Percentiles rank a stretch among this genome's conserved stretches.
Evolutionary conservation across 1,140 invertebrate genomes (phyloP).

Genomic region (Papilio helenus): DNA sequence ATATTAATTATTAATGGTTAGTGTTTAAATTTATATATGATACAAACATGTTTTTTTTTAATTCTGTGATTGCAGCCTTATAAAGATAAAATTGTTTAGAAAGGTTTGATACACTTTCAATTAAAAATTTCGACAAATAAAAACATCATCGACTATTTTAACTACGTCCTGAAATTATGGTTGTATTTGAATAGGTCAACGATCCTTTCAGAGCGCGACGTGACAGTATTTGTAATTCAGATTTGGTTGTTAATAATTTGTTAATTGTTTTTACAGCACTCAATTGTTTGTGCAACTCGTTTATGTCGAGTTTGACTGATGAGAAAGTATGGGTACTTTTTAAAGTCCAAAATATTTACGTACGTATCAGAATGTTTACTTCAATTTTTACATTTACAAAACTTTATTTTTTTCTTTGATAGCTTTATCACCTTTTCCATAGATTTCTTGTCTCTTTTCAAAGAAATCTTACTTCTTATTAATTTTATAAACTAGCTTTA

Average conservation of each 20-base stretch:
- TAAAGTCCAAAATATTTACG: neutral
- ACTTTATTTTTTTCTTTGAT: no score
- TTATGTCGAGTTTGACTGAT: neutral
- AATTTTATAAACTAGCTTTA: no score
- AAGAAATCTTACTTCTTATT: no score
- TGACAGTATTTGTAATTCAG: neutral
- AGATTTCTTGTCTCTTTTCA: no score
- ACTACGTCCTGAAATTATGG: neutral
- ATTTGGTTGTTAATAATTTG: slow-evolving; percentile 12
- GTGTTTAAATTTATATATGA: no score
- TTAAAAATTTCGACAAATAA: no score
- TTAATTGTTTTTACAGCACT: slow-evolving; percentile 9
- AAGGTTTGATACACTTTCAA: no score
- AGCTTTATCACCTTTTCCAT: no score
- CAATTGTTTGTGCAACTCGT: slow-evolving; percentile 3
- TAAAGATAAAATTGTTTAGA: neutral
- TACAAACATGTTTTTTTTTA: no score
- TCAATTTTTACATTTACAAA: no score
- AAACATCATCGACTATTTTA: neutral
- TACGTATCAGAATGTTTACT: neutral
- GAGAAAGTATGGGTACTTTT: neutral
- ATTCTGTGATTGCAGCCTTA: neutral
- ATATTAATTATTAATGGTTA: no score
- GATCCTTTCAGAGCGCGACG: neutral
- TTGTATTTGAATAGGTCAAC: neutral